These are phyloP conservation scores for Steinernema carpocapsae DNA, from an alignment of 2,888 invertebrate genomes.

Conservation along the genomic window DNA sequence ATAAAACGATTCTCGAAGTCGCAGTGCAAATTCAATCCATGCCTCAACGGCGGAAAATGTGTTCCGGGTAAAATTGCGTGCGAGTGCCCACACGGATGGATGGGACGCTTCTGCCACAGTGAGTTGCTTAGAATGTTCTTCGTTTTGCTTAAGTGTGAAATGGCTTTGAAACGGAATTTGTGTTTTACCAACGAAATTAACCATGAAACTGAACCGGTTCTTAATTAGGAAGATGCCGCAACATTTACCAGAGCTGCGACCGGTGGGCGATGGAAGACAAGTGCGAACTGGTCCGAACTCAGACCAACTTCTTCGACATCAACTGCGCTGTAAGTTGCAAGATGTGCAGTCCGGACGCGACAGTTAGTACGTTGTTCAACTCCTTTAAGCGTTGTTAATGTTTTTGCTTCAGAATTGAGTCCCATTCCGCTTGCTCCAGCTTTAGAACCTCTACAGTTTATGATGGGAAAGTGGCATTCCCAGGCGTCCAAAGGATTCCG, in stretches of 20 bases:
- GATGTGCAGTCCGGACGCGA: conserved; percentile 63
- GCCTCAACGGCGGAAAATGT: conserved; percentile 65
- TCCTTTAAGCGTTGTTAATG: not conserved
- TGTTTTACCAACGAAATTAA: not conserved
- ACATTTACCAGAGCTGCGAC: conserved; percentile 68
- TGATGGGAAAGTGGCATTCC: conserved; percentile 68
- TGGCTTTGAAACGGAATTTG: no score
- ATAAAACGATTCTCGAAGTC: conserved; percentile 56
- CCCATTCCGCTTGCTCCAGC: conserved; percentile 68
- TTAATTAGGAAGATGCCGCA: conserved; percentile 66
- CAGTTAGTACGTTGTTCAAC: conserved; percentile 54
- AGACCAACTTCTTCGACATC: conserved; percentile 66
- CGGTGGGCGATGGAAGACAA: conserved; percentile 68
- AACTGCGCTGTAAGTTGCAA: conserved; percentile 69
- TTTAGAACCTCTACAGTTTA: conserved; percentile 68
- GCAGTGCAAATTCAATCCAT: conserved; percentile 62
- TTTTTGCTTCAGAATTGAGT: conserved; percentile 50
- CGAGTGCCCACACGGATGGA: conserved; percentile 65
- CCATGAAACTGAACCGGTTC: not conserved
- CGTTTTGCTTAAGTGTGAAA: not conserved
- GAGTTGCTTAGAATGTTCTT: conserved; percentile 40
- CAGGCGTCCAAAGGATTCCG: conserved; percentile 63
- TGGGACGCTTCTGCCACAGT: conserved; percentile 69
- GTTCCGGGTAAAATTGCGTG: conserved; percentile 64
- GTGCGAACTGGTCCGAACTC: conserved; percentile 61